Base-by-base conservation (phyloP, 2,888 invertebrate species). In the Temnothorax unifasciatus region DNA sequence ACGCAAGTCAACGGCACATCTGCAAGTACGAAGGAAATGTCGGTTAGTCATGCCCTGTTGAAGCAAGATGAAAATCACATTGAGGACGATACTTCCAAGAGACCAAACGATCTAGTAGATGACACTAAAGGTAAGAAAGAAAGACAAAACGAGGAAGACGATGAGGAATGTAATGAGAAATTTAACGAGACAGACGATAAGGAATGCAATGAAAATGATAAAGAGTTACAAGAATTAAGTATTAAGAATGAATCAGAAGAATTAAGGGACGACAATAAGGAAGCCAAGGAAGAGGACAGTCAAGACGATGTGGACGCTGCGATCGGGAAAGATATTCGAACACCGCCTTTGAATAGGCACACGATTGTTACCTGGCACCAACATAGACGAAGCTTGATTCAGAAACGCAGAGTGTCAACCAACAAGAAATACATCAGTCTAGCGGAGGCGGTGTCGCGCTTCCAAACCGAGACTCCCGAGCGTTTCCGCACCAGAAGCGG, bases 391-490 rank as follows among this genome's bases (percentile, higher is more conserved):
- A 91, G 88, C 6, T 6, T 89, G 29, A 87, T 85, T 34, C 82
- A 82, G 4, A 87, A 85, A 41, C 82, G 77, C 1, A 82, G 82
- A 9, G 41, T 54, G 57, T 87, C 90, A 0, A 1, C 1, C 8
- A 77, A 47, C 4, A 92, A 90, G n/a, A 92, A 94, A 38, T 95
- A 94, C 84, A 92, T 96, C 5, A 95, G 96, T 34, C 93, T 96
- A 90, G 96, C 96, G 0, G 96, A 96, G 91, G 95, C 95, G 21
- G 93, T 96, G 8, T 93, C 92, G 0, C 95, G 95, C 63, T 96
- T 96, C 86, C 96, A 96, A 59, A 95, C 92, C 47, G 94, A 93
- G 11, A 96, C 96, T 0, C 96, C 96, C 0, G 94, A 95, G 57
- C 93, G 96, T 75, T 96, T 96, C 89, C 95, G 95, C 63, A 94